Evolutionary conservation across 92 coral and sea anemone species (phyloP).

Genomic region (Plumapathes pennacea): DNA sequence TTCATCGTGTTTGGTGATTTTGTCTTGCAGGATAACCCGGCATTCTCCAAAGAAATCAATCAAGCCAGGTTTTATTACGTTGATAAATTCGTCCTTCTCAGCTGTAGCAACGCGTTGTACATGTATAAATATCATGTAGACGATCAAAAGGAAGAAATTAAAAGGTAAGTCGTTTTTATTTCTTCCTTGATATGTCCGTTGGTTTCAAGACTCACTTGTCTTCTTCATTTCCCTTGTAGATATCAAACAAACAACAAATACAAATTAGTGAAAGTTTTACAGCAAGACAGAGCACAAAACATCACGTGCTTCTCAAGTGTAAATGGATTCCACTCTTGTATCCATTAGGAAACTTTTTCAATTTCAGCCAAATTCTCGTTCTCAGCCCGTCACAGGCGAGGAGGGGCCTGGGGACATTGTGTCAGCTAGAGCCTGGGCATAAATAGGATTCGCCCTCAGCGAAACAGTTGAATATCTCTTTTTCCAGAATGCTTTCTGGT

Average conservation of each 20-base stretch:
- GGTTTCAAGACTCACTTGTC: neutral
- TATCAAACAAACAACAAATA: constrained; percentile 82
- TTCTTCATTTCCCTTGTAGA: constrained; percentile 20
- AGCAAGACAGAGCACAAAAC: constrained; percentile 80
- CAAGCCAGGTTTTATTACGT: constrained; percentile 88
- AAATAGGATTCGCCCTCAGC: too few species aligned
- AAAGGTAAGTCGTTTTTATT: constrained; percentile 66
- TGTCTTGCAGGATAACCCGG: constrained; percentile 77
- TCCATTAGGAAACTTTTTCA: constrained; percentile 44
- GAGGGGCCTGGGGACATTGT: too few species aligned
- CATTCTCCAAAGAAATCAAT: constrained; percentile 76
- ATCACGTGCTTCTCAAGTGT: constrained; percentile 85
- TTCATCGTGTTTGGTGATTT: neutral
- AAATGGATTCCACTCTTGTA: constrained; percentile 93
- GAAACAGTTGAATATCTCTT: too few species aligned
- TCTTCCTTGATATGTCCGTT: neutral
- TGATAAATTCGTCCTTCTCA: constrained; percentile 84
- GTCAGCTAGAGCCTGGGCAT: too few species aligned
- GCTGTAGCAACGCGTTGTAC: constrained; percentile 82
- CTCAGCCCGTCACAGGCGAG: too few species aligned
- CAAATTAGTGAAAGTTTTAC: constrained; percentile 74
- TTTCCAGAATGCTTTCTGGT: too few species aligned
- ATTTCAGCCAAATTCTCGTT: neutral
- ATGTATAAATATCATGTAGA: constrained; percentile 88
- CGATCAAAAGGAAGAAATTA: constrained; percentile 80